Evolutionary conservation across 2,797 vertebrate genomes (phyloP), one percentile per base, ranked within the genome.

Genomic region (Steatocranus sp.): DNA sequence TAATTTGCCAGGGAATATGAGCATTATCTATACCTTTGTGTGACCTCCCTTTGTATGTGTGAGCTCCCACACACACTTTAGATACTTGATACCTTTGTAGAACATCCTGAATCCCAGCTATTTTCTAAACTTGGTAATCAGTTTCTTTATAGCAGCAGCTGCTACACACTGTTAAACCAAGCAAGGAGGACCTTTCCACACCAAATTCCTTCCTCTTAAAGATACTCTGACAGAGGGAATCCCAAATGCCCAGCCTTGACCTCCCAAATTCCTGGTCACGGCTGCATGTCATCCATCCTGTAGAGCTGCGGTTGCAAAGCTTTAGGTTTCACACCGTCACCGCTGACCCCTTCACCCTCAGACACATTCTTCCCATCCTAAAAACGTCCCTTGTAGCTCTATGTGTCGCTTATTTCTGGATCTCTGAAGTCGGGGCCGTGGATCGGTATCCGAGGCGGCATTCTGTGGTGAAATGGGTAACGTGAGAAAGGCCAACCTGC

Each of bases 51-150:
- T 81, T 34, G 18, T 15, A 56, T 25, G 70, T 54, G 41, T 43
- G 48, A 51, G 75, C 77, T 54, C n/a, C 11, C 53, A 68, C 53
- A 78, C 78, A 54, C 34, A 38, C 32, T 38, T 38, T 23, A 43
- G 46, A 73, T 73, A 46, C 86, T 82, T 61, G 58, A 70, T 81
- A 43, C 79, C 80, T 90, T 78, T 53, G 82, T 83, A 43, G 80
- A 83, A 78, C 87, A 76, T 93, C 89, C 89, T 90, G 74, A 92
- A 88, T 84, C 79, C 61, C 74, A 88, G 85, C 85, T 83, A 87
- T 90, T 87, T 93, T 93, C 90, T 92, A 94, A 93, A 93, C 82
- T 91, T 87, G 91, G 92, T 68, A 7, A 82, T 88, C 80, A 68
- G 78, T 78, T 86, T 83, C 76, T 90, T 81, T 87, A 87, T 79